These are phyloP conservation scores for Python bivittatus DNA, from an alignment of 2,113 vertebrate genomes.

Conservation along the genomic window DNA sequence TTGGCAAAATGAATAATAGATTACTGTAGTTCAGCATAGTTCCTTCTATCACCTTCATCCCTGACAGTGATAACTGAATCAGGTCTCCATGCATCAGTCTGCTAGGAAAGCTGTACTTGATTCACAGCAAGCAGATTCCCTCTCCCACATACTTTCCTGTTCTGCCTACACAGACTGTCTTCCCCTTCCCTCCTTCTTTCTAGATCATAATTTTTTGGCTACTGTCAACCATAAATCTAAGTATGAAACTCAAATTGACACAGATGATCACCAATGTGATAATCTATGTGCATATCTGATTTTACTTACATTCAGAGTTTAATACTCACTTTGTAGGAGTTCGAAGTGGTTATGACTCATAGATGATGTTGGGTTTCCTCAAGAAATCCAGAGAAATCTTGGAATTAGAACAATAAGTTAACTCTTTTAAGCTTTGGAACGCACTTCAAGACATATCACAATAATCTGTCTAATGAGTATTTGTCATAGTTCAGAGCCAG, in stretches of 20 bases:
- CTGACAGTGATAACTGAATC: neutral
- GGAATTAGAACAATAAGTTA: neutral
- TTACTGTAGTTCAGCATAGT: too few relatives aligned
- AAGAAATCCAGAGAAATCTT: neutral
- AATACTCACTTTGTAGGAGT: neutral
- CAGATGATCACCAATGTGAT: neutral
- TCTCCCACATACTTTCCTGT: neutral
- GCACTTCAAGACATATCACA: neutral
- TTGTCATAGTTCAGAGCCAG: neutral
- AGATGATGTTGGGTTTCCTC: neutral
- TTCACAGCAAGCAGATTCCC: neutral
- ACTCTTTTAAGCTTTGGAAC: neutral
- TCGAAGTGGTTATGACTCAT: neutral
- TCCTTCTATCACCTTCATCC: too few relatives aligned
- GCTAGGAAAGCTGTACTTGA: neutral
- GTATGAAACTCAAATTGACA: neutral
- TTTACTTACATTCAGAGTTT: neutral
- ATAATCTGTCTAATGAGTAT: neutral
- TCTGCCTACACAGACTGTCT: neutral
- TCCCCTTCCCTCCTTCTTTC: neutral
- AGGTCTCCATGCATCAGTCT: neutral
- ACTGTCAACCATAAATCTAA: neutral
- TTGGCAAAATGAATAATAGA: neutral
- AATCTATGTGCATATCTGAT: neutral
- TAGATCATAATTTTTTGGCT: neutral